Percentiles rank a stretch among this genome's conserved stretches.
These are phyloP conservation scores for Pseudomugil tenellus DNA, from an alignment of 2,797 vertebrate genomes.

Conservation along the genomic window DNA sequence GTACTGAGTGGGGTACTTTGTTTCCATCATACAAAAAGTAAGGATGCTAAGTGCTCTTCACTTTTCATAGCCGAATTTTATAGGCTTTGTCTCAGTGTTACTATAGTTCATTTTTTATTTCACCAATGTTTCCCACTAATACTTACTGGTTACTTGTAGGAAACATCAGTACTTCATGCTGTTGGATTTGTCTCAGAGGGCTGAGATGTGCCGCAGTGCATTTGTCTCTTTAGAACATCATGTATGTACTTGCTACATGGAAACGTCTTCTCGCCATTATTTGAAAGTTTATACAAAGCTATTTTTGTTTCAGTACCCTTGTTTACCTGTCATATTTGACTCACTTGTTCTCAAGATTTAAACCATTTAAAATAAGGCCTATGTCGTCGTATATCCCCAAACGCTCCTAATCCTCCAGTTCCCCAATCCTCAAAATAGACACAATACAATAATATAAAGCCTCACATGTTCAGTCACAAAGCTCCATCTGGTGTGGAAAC, in stretches of 20 bases:
- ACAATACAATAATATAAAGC: too few relatives aligned
- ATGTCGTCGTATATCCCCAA: too few relatives aligned
- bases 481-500: too few relatives aligned
- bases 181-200: slow-evolving; percentile 9
- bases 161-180: background rate
- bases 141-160: background rate
- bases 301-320: background rate
- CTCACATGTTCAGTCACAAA: too few relatives aligned
- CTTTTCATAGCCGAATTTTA: slow-evolving; percentile 34
- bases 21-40: slow-evolving; percentile 31
- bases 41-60: slow-evolving; percentile 31
- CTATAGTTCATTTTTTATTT: slow-evolving; percentile 17
- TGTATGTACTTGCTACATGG: slow-evolving; percentile 6
- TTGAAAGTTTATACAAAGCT: background rate
- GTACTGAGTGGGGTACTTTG: slow-evolving; percentile 32
- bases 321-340: background rate
- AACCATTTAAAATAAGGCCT: background rate
- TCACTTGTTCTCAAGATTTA: background rate
- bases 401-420: too few relatives aligned
- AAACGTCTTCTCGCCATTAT: background rate
- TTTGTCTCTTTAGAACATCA: background rate
- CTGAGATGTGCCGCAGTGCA: background rate
- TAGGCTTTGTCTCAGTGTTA: slow-evolving; percentile 29
- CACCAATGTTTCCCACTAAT: background rate
- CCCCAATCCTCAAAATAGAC: too few relatives aligned